Percentiles rank a stretch among this genome's conserved stretches.
These are phyloP conservation scores for Lamprologus tigripictilis DNA, from an alignment of 2,113 vertebrate genomes.

Conservation along the genomic window DNA sequence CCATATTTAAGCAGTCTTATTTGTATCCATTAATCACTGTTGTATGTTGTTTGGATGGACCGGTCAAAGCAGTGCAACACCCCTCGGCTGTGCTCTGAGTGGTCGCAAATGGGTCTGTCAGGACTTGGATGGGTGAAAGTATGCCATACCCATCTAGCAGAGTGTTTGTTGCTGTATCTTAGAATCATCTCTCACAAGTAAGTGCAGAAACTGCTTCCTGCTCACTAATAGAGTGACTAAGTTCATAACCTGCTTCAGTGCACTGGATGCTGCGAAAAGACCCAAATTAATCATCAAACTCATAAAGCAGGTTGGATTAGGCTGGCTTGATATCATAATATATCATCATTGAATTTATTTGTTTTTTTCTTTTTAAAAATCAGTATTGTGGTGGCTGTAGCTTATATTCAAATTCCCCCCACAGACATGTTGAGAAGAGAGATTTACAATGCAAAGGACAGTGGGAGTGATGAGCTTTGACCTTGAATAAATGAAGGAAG, in stretches of 20 bases:
- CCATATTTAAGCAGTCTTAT: background rate
- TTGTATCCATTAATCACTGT: background rate
- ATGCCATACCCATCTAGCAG: background rate
- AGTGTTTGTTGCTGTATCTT: conserved; percentile 11
- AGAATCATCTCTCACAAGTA: conserved; percentile 23
- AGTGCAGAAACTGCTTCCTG: background rate
- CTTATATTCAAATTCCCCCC: conserved; percentile 11
- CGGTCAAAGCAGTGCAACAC: background rate
- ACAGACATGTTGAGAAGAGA: conserved; percentile 17
- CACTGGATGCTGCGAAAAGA: background rate
- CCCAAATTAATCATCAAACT: background rate
- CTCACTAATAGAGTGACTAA: background rate
- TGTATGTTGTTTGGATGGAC: conserved; percentile 2
- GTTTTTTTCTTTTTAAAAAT: background rate
- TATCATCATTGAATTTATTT: background rate
- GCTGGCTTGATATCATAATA: background rate
- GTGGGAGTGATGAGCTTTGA: conserved; percentile 60
- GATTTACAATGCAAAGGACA: conserved; percentile 64
- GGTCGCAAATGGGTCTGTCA: conserved; percentile 31
- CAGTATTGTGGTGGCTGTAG: background rate
- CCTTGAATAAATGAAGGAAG: conserved; percentile 61
- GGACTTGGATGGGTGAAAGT: conserved; percentile 12
- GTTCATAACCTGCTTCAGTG: background rate
- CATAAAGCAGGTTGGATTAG: background rate
- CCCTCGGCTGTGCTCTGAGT: background rate